A percentile compares a stretch with the other conserved stretches of the same genome.
Evolutionary conservation across 1,140 invertebrate genomes (phyloP).

Genomic region (Sinella curviseta): DNA sequence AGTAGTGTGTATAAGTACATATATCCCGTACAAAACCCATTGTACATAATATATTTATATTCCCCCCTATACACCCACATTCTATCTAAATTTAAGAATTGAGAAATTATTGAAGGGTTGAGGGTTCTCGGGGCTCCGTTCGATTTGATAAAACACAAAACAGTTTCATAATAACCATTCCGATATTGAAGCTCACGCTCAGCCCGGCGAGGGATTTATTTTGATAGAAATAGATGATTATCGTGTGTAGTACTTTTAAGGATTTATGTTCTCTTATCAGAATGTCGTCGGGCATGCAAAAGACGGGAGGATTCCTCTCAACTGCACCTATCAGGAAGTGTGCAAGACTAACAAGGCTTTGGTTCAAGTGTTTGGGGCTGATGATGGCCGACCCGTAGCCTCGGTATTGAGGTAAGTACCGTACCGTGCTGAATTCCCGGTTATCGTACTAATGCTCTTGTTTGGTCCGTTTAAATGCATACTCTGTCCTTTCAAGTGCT

Average conservation of each 20-base stretch:
- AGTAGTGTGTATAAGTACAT: too few species aligned
- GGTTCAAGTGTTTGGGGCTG: conserved; percentile 16
- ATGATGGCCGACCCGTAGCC: conserved; percentile 10
- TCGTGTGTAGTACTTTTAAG: not conserved
- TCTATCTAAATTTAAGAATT: too few species aligned
- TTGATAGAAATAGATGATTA: not conserved
- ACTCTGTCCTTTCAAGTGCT: not conserved
- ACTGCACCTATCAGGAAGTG: conserved; percentile 33
- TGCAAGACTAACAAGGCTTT: conserved; percentile 30
- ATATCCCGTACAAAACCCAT: too few species aligned
- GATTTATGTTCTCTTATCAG: conserved; percentile 7
- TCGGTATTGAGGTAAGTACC: conserved; percentile 28
- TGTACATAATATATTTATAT: not conserved
- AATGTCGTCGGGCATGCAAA: conserved; percentile 35
- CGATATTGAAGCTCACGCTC: not conserved
- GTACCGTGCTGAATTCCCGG: not conserved
- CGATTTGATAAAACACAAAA: too few species aligned
- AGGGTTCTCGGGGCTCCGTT: too few species aligned
- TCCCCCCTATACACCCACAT: not conserved
- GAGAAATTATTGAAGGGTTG: too few species aligned
- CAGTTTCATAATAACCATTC: too few species aligned
- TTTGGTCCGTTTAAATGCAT: not conserved
- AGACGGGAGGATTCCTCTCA: conserved; percentile 29
- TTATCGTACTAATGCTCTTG: not conserved
- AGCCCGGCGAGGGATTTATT: not conserved